These are phyloP conservation scores for Dermatemys mawii DNA, from an alignment of 2,113 vertebrate species.

Conservation along the genomic window DNA sequence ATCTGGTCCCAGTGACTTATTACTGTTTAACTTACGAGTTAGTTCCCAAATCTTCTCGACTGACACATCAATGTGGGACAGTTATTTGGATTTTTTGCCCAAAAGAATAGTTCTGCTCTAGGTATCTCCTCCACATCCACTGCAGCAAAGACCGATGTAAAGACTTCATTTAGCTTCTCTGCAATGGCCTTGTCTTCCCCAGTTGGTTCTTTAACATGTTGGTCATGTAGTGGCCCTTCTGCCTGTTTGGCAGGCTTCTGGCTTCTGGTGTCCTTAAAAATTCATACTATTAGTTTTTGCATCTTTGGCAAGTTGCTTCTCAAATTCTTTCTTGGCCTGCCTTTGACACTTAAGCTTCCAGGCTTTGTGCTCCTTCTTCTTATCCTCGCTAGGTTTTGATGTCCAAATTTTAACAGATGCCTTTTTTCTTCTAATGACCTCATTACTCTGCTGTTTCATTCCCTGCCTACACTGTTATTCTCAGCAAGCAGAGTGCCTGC, in stretches of 20 bases:
- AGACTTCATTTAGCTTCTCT: background rate
- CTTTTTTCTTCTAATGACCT: background rate
- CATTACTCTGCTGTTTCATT: background rate
- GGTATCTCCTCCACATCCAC: background rate
- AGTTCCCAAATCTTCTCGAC: background rate
- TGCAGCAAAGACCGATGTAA: background rate
- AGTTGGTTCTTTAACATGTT: background rate
- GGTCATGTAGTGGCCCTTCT: background rate
- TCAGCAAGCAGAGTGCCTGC: background rate
- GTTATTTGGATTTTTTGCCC: background rate
- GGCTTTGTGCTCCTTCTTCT: background rate
- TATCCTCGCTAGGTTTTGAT: background rate
- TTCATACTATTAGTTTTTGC: background rate
- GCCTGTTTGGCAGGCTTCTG: background rate
- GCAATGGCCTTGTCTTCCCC: background rate
- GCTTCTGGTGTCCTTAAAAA: background rate
- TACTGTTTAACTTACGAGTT: background rate
- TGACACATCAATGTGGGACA: background rate
- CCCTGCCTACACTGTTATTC: background rate
- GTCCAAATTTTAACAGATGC: background rate
- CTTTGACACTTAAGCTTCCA: background rate
- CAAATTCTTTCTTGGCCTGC: background rate
- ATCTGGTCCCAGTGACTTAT: background rate
- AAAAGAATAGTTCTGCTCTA: background rate
- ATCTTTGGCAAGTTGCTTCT: background rate